phyloP scores from a whole-genome alignment of 92 coral and sea anemone genomes.

The Actinernus sp. region DNA sequence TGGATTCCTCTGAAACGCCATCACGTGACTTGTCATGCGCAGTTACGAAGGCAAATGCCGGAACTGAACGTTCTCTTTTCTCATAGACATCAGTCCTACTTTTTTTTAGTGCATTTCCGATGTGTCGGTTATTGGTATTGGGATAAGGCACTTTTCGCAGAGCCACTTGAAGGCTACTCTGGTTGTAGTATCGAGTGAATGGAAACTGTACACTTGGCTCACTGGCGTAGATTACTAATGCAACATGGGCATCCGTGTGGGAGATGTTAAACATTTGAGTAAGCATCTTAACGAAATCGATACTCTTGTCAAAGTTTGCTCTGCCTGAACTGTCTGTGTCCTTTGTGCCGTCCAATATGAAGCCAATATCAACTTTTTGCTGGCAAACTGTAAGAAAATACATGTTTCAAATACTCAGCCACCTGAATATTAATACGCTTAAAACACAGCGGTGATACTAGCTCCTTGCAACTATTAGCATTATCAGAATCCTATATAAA shows the following conservation, averaged over 20 bases:
- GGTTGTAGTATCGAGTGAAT: not conserved
- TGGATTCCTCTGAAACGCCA: not conserved
- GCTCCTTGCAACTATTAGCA: too few relatives aligned
- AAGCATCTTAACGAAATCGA: not conserved
- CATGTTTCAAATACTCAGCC: too few relatives aligned
- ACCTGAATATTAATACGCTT: too few relatives aligned
- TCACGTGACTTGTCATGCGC: not conserved
- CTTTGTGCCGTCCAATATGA: not conserved
- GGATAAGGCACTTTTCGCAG: not conserved
- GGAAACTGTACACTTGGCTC: not conserved
- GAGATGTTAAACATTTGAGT: conserved; percentile 1
- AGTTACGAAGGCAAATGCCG: not conserved
- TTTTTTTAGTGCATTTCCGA: not conserved
- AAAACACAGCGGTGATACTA: too few relatives aligned
- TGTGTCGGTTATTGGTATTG: not conserved
- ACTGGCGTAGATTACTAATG: not conserved
- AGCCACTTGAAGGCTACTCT: not conserved
- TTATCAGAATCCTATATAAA: too few relatives aligned
- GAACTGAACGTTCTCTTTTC: not conserved
- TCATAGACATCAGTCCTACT: not conserved
- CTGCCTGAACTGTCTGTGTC: not conserved
- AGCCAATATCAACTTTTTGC: not conserved
- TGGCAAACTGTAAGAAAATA: conserved; percentile 1
- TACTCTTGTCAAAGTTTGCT: conserved; percentile 1
- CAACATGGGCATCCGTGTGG: not conserved